Conservation (phyloP, 2,797 vertebrate genomes). For the Microctenopoma lineatum region DNA sequence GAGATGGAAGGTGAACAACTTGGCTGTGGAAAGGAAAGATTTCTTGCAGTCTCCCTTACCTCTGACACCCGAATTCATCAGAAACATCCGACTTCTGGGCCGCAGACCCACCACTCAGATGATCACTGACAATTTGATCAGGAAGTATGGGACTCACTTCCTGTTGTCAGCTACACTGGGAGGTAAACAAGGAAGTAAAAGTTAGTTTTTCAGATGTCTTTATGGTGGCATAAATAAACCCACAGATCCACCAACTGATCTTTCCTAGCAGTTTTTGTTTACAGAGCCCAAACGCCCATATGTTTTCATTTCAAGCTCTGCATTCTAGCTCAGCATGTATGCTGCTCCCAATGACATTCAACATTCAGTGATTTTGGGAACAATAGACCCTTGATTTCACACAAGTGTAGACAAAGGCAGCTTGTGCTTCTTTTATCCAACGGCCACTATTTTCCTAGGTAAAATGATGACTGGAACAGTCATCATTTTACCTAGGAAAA, state of each 20-base stretch:
- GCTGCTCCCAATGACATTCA: neutral
- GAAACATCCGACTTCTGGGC: constrained; percentile 93
- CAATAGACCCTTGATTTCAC: constrained; percentile 13
- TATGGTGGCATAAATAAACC: neutral
- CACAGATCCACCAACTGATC: neutral
- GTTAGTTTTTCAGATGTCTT: neutral
- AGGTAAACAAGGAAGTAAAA: constrained; percentile 82
- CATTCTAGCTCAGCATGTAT: neutral
- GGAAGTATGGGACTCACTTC: constrained; percentile 99
- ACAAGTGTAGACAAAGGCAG: neutral
- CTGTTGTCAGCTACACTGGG: constrained; percentile 95
- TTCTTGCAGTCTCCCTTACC: constrained; percentile 93
- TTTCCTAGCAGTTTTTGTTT: neutral
- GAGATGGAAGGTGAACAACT: constrained; percentile 98
- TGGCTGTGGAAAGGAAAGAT: constrained; percentile 94
- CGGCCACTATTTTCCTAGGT: neutral
- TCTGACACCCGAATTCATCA: constrained; percentile 94
- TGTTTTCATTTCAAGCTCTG: neutral
- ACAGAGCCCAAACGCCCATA: neutral
- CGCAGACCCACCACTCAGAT: constrained; percentile 91
- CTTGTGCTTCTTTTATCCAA: neutral
- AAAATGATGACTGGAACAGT: constrained; percentile 16
- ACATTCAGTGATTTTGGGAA: constrained; percentile 4
- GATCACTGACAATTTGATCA: constrained; percentile 97
- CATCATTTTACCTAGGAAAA: no score